A percentile compares a stretch with the other conserved stretches of the same genome.
Evolutionary conservation across 2,113 vertebrate species (phyloP).

Genomic region (Zonotrichia leucophrys): DNA sequence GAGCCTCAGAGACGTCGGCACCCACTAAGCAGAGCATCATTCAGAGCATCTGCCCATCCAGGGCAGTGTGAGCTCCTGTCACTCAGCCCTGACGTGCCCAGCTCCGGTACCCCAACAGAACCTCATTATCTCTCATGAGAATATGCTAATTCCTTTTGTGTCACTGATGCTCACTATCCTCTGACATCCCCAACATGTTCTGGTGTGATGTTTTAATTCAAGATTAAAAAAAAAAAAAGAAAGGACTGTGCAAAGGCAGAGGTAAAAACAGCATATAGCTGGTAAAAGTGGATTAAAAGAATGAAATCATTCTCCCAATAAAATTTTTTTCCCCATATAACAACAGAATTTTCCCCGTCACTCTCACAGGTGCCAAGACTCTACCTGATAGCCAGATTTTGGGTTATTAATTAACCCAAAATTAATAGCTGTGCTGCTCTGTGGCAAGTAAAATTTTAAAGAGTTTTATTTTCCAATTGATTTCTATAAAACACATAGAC

Average conservation of each 20-base stretch:
- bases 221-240: neutral
- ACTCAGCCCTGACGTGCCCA: neutral
- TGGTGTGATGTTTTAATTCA: neutral
- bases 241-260: neutral
- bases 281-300: neutral
- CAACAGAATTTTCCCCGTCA: neutral
- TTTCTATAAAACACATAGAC: neutral
- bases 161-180: neutral
- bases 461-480: neutral
- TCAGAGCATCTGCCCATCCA: conserved; percentile 9
- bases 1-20: neutral
- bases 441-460: neutral
- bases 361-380: neutral
- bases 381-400: neutral
- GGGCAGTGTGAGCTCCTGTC: neutral
- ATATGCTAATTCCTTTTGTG: neutral
- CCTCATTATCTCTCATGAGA: neutral
- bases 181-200: neutral
- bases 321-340: neutral
- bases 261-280: neutral
- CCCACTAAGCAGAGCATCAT: neutral
- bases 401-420: neutral
- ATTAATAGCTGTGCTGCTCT: neutral
- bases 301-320: neutral
- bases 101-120: neutral